Base-by-base conservation (phyloP, 2,888 invertebrate genomes). In the Aphidius colemani region DNA sequence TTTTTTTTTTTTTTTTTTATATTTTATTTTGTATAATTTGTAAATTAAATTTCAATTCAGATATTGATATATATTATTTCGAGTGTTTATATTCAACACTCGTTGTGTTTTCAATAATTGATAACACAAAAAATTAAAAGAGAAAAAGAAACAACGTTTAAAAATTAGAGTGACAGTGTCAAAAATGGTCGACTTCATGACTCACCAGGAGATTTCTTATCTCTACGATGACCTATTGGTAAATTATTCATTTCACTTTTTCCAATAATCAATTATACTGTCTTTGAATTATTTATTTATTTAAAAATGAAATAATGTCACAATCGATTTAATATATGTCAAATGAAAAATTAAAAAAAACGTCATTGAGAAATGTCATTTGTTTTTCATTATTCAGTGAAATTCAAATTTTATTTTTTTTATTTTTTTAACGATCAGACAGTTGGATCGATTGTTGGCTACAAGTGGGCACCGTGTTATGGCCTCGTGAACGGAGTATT, bases 101-200 rank as follows among this genome's bases (percentile, higher is more conserved):
- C 13, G 13, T 18, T 18, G 13, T 18, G 30, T 30, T 30, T 30
- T 30, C 2, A 30, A 30, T 30, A 30, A 30, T 30, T 30, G 5
- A 30, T 5, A 3, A 30, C 1, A 13, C 10, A 55, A 53, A 55
- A 13, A 8, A 44, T 55, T 43, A 9, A 44, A 18, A 13, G 13
- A 43, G 11, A 7, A 30, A 53, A 30, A 3, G 4, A 10, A 53
- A n/a, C 3, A 11, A n/a, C 11, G 11, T 41, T 43, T 56, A 18
- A 7, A 1, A 9, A 41, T 44, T 43, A 50, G 39, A 59, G 63
- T 66, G 59, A 65, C 58, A 57, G 59, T 67, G 62, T 56, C 57
- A 71, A 77, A 64, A 70, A 80, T 80, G 80, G 79, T 79, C 67
- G 81, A 80, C 74, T 79, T 79, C 73, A 76, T 81, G 64, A 70